A percentile compares a stretch with the other conserved stretches of the same genome.
Conservation (phyloP, 2,797 vertebrate species). For the Danio tinwini region DNA sequence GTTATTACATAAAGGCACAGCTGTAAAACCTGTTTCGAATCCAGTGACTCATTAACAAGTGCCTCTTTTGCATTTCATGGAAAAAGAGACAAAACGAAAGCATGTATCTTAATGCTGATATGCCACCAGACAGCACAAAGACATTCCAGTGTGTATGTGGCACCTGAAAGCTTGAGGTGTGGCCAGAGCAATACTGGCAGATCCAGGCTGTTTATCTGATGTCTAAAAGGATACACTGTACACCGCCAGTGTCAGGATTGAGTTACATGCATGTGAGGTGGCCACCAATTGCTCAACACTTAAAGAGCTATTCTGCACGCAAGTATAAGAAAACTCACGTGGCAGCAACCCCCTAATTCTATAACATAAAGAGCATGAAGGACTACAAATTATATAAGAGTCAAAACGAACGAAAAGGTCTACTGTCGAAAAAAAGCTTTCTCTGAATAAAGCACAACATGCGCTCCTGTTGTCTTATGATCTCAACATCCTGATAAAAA, state of each 20-base stretch:
- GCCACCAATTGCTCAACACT: slow-evolving; percentile 10
- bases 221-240: not conserved
- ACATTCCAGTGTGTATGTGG: slow-evolving; percentile 20
- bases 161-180: slow-evolving; percentile 39
- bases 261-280: slow-evolving; percentile 25
- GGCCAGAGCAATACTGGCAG: not conserved
- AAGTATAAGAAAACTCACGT: not conserved
- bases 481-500: slow-evolving; percentile 19
- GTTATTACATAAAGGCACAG: slow-evolving; percentile 43
- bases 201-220: slow-evolving; percentile 1
- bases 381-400: not conserved
- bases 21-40: slow-evolving; percentile 44
- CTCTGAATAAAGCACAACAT: not conserved
- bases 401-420: not conserved
- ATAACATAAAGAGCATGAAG: not conserved
- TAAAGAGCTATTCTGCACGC: not conserved
- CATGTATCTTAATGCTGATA: slow-evolving; percentile 7
- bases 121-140: slow-evolving; percentile 7
- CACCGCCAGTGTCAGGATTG: slow-evolving; percentile 9
- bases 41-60: slow-evolving; percentile 46
- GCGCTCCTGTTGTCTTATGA: slow-evolving; percentile 21
- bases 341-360: not conserved
- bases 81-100: slow-evolving; percentile 43
- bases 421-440: not conserved
- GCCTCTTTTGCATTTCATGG: slow-evolving; percentile 18